phyloP scores from a whole-genome alignment of 2,113 vertebrate species.

The Pongo abelii region DNA sequence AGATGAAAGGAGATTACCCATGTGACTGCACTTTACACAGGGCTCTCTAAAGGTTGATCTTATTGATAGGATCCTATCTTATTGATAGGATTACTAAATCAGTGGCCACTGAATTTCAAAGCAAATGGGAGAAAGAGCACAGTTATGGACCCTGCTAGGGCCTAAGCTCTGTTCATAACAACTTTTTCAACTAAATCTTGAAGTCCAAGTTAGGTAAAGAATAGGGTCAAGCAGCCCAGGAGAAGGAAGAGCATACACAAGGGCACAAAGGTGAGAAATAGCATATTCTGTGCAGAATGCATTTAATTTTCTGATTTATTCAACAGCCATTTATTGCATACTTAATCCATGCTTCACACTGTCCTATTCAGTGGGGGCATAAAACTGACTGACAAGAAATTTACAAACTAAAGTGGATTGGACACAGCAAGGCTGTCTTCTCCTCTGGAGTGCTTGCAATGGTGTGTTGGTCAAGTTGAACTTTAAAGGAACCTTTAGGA shows the following conservation, averaged over 20 bases:
- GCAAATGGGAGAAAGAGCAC: background rate
- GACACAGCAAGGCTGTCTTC: background rate
- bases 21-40: slow-evolving; percentile 28
- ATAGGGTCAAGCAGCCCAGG: background rate
- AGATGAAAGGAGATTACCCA: slow-evolving; percentile 27
- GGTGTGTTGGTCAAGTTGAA: background rate
- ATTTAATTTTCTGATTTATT: background rate
- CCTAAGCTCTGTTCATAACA: background rate
- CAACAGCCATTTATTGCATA: background rate
- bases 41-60: slow-evolving; percentile 12
- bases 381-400: background rate
- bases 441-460: background rate
- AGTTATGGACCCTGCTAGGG: background rate
- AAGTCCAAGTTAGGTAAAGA: slow-evolving; percentile 12
- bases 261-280: background rate
- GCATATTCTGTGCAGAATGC: background rate
- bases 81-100: slow-evolving; percentile 39
- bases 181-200: background rate
- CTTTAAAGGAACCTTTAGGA: background rate
- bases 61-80: background rate
- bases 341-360: background rate
- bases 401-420: background rate
- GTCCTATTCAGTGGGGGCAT: background rate
- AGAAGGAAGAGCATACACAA: background rate
- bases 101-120: slow-evolving; percentile 22